These are phyloP conservation scores for Diogma glabrata DNA, from an alignment of 2,888 invertebrate species.

Conservation along the genomic window DNA sequence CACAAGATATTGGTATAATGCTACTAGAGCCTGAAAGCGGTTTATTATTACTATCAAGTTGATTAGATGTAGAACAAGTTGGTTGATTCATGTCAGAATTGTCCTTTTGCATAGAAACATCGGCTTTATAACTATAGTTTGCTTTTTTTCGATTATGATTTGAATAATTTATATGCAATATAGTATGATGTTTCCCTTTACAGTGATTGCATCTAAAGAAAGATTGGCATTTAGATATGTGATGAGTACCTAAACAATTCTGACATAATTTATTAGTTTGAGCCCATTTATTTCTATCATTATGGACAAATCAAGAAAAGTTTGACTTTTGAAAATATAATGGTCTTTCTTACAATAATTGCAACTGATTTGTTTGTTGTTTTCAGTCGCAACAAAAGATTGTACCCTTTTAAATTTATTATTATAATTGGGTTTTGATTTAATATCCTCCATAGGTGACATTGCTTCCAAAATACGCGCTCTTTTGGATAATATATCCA, in stretches of 20 bases:
- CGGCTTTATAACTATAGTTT: too few species aligned
- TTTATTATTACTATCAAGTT: too few species aligned
- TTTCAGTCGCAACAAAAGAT: not conserved
- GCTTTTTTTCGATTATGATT: too few species aligned
- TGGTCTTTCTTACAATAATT: not conserved
- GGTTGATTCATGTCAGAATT: too few species aligned
- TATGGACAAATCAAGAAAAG: too few species aligned
- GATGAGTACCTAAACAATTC: not conserved
- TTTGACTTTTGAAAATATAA: not conserved
- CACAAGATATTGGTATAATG: too few species aligned
- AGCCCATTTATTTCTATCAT: constrained; percentile 1
- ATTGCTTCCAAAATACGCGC: too few species aligned
- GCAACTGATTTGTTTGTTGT: not conserved
- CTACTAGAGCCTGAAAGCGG: too few species aligned
- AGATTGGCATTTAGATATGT: not conserved
- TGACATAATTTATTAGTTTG: not conserved
- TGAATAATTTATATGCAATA: not conserved
- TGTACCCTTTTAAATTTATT: not conserved
- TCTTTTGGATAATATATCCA: not conserved
- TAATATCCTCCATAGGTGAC: not conserved
- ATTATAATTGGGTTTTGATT: not conserved
- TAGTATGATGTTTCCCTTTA: not conserved
- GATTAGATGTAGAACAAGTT: too few species aligned
- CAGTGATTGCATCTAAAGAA: not conserved
- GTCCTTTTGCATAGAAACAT: too few species aligned